Percentiles rank a stretch among this genome's conserved stretches.
Evolutionary conservation across 2,888 invertebrate genomes (phyloP).

Genomic region (Ochropleura leucogaster): DNA sequence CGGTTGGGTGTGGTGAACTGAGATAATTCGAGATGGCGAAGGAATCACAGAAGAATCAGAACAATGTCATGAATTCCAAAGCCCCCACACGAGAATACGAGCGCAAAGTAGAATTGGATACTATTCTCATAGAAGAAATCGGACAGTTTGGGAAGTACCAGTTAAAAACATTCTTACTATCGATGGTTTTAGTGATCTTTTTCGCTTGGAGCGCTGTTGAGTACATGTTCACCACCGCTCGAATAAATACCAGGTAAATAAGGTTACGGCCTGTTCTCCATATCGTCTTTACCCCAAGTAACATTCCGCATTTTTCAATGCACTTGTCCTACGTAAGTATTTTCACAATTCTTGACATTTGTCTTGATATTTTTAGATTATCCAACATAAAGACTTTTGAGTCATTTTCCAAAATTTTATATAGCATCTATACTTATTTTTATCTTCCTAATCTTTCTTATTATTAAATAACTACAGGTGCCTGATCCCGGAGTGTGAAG

Average conservation of each 20-base stretch:
- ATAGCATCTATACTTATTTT: too few species aligned
- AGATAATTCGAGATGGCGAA: slow-evolving; percentile 20
- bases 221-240: slow-evolving; percentile 82
- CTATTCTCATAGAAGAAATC: slow-evolving; percentile 79
- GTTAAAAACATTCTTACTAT: slow-evolving; percentile 71
- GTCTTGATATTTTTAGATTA: background rate
- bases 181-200: slow-evolving; percentile 75
- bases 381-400: background rate
- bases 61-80: background rate
- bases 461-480: slow-evolving; percentile 69
- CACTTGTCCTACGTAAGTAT: background rate
- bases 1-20: background rate
- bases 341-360: too few species aligned
- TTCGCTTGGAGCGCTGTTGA: slow-evolving; percentile 78
- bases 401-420: background rate
- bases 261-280: background rate
- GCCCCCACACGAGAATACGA: too few species aligned
- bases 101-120: slow-evolving; percentile 75
- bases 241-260: slow-evolving; percentile 80
- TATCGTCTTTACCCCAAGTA: too few species aligned
- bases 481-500: slow-evolving; percentile 78
- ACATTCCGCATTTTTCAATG: background rate
- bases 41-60: slow-evolving; percentile 20
- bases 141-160: slow-evolving; percentile 84
- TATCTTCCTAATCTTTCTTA: background rate